A percentile compares a stretch with the other conserved stretches of the same genome.
phyloP scores from a whole-genome alignment of 2,797 vertebrate genomes.

The Sebastiscus tertius region DNA sequence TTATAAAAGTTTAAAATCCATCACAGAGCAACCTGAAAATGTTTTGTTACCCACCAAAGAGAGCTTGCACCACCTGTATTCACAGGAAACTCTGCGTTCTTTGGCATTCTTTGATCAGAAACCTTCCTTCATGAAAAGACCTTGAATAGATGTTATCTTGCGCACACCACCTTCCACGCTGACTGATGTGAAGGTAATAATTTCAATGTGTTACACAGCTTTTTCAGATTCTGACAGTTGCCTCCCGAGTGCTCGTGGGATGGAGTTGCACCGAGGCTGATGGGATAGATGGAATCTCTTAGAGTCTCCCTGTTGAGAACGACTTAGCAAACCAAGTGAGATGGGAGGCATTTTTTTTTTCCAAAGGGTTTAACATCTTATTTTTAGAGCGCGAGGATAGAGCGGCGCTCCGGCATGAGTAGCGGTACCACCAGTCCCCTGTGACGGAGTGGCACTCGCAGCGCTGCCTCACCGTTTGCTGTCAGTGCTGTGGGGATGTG shows the following conservation, averaged over 20 bases:
- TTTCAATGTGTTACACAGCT: conserved; percentile 39
- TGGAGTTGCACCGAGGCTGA: conserved; percentile 49
- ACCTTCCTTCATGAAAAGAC: conserved; percentile 40
- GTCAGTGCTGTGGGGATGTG: conserved; percentile 71
- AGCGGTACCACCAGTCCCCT: conserved; percentile 53
- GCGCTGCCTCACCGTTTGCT: conserved; percentile 60
- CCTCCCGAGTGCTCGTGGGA: conserved; percentile 37
- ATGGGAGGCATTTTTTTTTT: conserved; percentile 48
- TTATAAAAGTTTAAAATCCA: conserved; percentile 25
- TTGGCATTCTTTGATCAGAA: conserved; percentile 51
- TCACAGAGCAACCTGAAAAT: conserved; percentile 5
- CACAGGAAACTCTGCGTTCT: not conserved
- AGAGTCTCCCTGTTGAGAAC: conserved; percentile 59
- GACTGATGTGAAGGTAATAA: conserved; percentile 50
- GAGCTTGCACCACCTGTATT: conserved; percentile 1
- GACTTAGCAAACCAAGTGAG: conserved; percentile 60
- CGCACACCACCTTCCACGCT: conserved; percentile 11
- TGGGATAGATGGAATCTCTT: conserved; percentile 56
- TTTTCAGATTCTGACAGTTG: conserved; percentile 50
- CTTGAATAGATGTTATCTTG: conserved; percentile 35
- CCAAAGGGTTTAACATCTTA: conserved; percentile 71
- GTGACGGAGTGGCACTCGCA: conserved; percentile 66
- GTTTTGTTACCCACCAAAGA: conserved; percentile 27
- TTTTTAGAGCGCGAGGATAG: conserved; percentile 72
- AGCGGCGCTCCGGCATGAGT: conserved; percentile 55